These are phyloP conservation scores for Laterallus jamaicensis DNA, from an alignment of 2,113 vertebrate genomes.

Conservation along the genomic window DNA sequence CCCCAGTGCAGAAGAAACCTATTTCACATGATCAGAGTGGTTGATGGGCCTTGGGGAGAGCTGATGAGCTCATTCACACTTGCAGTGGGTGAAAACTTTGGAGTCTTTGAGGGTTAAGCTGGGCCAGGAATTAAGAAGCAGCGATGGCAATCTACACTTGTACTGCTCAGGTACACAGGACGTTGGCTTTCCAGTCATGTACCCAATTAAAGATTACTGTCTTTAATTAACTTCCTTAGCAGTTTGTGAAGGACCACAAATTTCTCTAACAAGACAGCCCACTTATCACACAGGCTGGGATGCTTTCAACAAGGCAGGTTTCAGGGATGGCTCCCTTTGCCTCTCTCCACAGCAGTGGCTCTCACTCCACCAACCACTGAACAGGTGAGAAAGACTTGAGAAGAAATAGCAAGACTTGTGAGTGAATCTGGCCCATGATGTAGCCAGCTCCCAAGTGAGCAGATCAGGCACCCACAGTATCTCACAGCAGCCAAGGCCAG, in stretches of 20 bases:
- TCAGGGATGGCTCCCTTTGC: not conserved
- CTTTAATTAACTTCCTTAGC: constrained; percentile 36
- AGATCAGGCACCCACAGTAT: rapidly evolving
- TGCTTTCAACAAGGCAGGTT: not conserved
- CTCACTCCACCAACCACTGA: not conserved
- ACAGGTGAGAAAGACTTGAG: not conserved
- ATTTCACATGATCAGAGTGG: not conserved
- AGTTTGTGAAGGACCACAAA: not conserved
- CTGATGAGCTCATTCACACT: not conserved
- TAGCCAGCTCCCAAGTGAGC: not conserved
- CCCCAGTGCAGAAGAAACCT: not conserved
- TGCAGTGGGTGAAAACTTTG: not conserved
- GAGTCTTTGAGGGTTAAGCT: not conserved
- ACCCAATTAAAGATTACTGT: not conserved
- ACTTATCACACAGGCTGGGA: not conserved
- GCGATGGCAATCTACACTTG: not conserved
- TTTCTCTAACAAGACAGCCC: not conserved
- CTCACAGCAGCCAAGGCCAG: not conserved
- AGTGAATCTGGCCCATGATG: not conserved
- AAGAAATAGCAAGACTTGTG: not conserved
- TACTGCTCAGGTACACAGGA: not conserved
- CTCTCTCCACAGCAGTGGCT: not conserved
- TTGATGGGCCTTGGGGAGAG: not conserved
- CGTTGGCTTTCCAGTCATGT: not conserved
- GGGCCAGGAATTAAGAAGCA: not conserved